phyloP scores from a whole-genome alignment of 2,797 vertebrate species.

The Limosa lapponica region DNA sequence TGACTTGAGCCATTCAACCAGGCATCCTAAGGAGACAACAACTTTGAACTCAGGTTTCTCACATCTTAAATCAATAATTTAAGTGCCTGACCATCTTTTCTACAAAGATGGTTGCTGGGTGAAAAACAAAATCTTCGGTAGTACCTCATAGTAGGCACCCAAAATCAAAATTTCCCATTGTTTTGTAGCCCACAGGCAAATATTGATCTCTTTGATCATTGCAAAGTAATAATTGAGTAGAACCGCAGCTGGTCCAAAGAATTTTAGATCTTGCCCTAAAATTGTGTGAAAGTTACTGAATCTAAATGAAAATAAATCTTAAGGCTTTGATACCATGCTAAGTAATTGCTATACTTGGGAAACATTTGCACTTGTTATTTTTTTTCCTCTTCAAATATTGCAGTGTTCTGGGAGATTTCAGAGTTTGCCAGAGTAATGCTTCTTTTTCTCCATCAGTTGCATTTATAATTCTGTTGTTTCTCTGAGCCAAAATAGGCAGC shows the following conservation, averaged over 20 bases:
- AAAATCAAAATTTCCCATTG: neutral
- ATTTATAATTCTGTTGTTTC: neutral
- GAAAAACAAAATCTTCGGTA: neutral
- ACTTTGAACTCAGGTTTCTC: neutral
- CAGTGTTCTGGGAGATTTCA: neutral
- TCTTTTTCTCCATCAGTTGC: neutral
- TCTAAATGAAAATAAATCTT: neutral
- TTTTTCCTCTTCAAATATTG: neutral
- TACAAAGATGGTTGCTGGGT: neutral
- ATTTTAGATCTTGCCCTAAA: neutral
- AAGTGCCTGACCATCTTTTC: neutral
- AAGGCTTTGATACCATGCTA: neutral
- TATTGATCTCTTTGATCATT: neutral
- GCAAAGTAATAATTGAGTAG: neutral
- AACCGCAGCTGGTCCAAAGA: neutral
- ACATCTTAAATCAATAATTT: neutral
- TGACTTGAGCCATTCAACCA: neutral
- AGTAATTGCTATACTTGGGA: neutral
- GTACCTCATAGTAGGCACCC: neutral
- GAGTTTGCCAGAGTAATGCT: neutral
- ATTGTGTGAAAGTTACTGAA: neutral
- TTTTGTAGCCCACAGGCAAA: neutral
- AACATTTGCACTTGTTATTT: neutral
- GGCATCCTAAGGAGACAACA: neutral
- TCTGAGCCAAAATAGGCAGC: conserved; percentile 30